phyloP scores from a whole-genome alignment of 2,888 invertebrate genomes.

The Tenthredo notha region DNA sequence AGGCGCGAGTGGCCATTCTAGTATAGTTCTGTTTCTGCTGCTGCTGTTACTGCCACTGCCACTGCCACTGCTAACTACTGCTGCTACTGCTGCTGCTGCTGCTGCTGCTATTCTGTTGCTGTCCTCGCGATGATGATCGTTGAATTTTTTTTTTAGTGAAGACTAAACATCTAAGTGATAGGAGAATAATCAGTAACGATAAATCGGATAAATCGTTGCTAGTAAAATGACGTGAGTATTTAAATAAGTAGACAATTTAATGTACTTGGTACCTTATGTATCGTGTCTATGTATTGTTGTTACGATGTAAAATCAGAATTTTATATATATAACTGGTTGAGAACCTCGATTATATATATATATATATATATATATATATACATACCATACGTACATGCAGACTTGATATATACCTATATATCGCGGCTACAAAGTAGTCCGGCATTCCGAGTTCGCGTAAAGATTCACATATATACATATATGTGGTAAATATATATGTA shows the following conservation, averaged over 20 bases:
- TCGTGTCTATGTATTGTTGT: background rate
- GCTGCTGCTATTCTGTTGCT: background rate
- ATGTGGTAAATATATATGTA: too few species aligned
- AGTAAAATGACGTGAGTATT: conserved; percentile 9
- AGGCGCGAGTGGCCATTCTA: conserved; percentile 39
- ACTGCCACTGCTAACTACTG: background rate
- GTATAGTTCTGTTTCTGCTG: conserved; percentile 9
- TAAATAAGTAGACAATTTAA: background rate
- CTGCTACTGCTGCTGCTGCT: background rate
- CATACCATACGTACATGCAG: too few species aligned
- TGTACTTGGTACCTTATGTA: background rate
- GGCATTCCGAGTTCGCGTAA: conserved; percentile 3
- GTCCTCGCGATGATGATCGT: background rate
- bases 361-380: background rate
- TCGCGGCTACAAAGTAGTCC: conserved; percentile 6
- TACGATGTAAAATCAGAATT: background rate
- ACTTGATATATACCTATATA: background rate
- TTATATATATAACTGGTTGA: background rate
- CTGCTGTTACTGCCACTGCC: background rate
- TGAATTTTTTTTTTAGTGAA: background rate
- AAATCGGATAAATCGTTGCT: conserved; percentile 2
- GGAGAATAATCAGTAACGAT: background rate
- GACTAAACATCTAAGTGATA: background rate
- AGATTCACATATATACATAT: background rate
- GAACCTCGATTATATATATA: background rate